Evolutionary conservation across 2,113 vertebrate species (phyloP), one percentile per base, ranked within the genome.

Genomic region (Charina bottae): DNA sequence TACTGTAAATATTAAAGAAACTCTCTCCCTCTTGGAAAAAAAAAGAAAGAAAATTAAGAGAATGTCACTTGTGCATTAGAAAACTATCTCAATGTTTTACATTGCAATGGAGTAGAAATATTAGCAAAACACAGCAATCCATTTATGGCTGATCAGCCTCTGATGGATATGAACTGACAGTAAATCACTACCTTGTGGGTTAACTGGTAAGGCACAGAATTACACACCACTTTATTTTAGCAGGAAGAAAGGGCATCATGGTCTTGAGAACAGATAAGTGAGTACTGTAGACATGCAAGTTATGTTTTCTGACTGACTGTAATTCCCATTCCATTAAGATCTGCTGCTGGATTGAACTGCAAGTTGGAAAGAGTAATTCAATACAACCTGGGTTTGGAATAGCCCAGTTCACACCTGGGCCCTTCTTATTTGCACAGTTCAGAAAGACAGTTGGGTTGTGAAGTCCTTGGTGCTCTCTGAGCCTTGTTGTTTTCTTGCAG

Each of bases 151-250:
- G 91, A 93, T 11, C 94, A 53, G 90, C 92, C 94, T 95, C 72
- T 94, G 68, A 94, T 91, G 72, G 9, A 94, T 94, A 87, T 72
- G 83, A 95, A 94, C 94, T 92, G 92, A 94, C 88, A 96, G 60
- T 9, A 93, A 94, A 85, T 93, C n/a, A 49, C 93, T 96, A 90
- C 84, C 94, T 95, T 84, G 83, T 93, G 91, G 92, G 24, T 93
- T 95, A 97, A 95, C n/a, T 15, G 93, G 85, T 33, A 9, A 90
- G 94, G 92, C 33, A 93, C 58, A 13, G 91, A 94, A 95, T 94
- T 88, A 84, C 46, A 91, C 1, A 8, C 17, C 92, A 93, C 86
- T 68, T 94, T 91, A 83, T 90, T 92, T 83, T 54, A 89, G 58
- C 83, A 94, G 85, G 90, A 3, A 8, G 8, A 94, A 96, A 95